Conservation (phyloP, 2,888 invertebrate species). For the Amphipyra tragopoginis region DNA sequence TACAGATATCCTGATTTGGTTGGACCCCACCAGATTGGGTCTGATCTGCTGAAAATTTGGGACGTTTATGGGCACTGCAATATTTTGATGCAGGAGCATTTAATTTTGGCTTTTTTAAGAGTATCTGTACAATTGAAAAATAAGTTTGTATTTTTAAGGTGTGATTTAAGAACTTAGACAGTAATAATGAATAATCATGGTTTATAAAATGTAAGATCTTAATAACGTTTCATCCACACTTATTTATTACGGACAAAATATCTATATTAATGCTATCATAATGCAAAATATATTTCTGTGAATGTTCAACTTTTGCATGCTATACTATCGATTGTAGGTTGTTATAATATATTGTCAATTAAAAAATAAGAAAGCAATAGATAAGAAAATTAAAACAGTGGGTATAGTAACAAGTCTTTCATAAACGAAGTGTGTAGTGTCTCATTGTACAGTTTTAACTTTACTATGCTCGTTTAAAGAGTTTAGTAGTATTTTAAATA, state of each 20-base stretch:
- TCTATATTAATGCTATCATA: too few relatives aligned
- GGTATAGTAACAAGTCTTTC: slow-evolving; percentile 45
- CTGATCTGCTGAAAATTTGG: not conserved
- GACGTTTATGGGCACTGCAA: slow-evolving; percentile 20
- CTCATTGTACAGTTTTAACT: slow-evolving; percentile 54
- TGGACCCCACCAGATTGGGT: not conserved
- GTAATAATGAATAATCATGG: slow-evolving; percentile 44
- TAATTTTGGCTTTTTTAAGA: slow-evolving; percentile 41
- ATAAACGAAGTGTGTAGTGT: slow-evolving; percentile 49
- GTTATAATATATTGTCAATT: slow-evolving; percentile 40
- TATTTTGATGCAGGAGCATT: slow-evolving; percentile 32
- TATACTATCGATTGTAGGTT: slow-evolving; percentile 32
- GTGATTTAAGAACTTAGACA: slow-evolving; percentile 38
- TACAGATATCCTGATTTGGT: slow-evolving; percentile 2
- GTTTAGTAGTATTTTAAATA: slow-evolving; percentile 29
- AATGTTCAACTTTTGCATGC: slow-evolving; percentile 10
- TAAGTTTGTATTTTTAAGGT: slow-evolving; percentile 49
- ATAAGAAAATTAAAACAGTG: slow-evolving; percentile 26
- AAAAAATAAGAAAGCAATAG: slow-evolving; percentile 23
- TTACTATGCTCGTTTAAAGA: slow-evolving; percentile 33
- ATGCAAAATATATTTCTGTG: slow-evolving; percentile 10
- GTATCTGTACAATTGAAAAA: slow-evolving; percentile 41
- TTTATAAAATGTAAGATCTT: slow-evolving; percentile 27
- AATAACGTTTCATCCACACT: slow-evolving; percentile 12
- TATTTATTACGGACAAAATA: too few relatives aligned